A percentile compares a stretch with the other conserved stretches of the same genome.
Evolutionary conservation across 2,888 invertebrate species (phyloP).

Genomic region (Ennomos quercinarius): DNA sequence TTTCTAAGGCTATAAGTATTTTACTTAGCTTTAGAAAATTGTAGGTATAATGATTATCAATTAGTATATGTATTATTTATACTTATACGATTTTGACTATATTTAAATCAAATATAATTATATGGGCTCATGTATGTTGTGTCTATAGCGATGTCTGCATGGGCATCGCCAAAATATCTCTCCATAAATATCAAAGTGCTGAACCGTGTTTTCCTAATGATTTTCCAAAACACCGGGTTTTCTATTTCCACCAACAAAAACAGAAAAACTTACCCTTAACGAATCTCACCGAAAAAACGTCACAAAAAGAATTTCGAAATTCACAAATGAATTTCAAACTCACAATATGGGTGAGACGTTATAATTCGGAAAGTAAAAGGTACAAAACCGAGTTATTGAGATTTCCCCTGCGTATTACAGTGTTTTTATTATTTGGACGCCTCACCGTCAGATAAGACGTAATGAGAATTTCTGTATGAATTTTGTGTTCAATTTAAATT

Average conservation of each 20-base stretch:
- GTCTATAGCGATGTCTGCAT: too few species aligned
- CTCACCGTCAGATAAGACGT: constrained; percentile 65
- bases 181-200: too few species aligned
- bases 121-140: too few species aligned
- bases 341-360: constrained; percentile 33
- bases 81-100: too few species aligned
- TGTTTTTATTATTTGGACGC: constrained; percentile 66
- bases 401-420: constrained; percentile 69
- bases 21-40: too few species aligned
- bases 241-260: constrained; percentile 5
- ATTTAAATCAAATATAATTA: too few species aligned
- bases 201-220: neutral
- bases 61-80: too few species aligned
- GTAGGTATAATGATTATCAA: too few species aligned
- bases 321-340: constrained; percentile 26
- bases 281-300: constrained; percentile 22
- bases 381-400: constrained; percentile 59
- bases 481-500: constrained; percentile 1
- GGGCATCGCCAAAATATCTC: too few species aligned
- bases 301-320: constrained; percentile 12
- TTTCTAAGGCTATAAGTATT: too few species aligned
- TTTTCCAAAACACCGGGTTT: constrained; percentile 14
- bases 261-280: constrained; percentile 43
- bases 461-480: constrained; percentile 35
- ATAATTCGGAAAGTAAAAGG: constrained; percentile 53